phyloP scores from a whole-genome alignment of 2,113 vertebrate genomes.

The Nyctereutes procyonoides region DNA sequence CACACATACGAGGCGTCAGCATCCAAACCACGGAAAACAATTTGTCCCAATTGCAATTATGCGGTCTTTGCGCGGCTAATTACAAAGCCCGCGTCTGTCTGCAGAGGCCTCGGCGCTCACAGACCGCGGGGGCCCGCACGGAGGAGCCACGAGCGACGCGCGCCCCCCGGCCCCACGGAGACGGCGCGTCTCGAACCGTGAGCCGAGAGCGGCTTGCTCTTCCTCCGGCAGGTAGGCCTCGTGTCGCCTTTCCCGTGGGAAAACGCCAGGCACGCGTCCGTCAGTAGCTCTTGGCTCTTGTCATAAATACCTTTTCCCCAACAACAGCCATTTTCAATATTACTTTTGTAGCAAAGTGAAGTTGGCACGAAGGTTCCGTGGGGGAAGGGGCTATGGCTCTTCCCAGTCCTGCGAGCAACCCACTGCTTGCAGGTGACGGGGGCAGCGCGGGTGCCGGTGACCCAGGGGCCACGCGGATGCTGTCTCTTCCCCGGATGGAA shows the following conservation, averaged over 20 bases:
- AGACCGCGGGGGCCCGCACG: too few relatives aligned
- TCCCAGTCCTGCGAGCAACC: not conserved
- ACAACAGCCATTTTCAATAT: not conserved
- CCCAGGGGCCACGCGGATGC: rapidly evolving
- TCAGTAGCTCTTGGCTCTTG: rapidly evolving
- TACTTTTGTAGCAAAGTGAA: not conserved
- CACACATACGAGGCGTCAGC: not conserved
- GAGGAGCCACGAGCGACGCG: rapidly evolving
- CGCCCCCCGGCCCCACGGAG: rapidly evolving
- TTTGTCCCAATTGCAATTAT: rapidly evolving
- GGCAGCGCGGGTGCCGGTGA: rapidly evolving
- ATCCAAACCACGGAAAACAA: rapidly evolving
- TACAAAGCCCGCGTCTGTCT: rapidly evolving
- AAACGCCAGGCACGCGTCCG: rapidly evolving
- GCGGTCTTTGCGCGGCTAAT: rapidly evolving
- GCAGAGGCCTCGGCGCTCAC: too few relatives aligned
- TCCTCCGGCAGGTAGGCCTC: rapidly evolving
- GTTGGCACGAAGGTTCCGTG: rapidly evolving
- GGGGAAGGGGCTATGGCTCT: rapidly evolving
- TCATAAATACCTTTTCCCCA: rapidly evolving
- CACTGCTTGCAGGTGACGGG: rapidly evolving
- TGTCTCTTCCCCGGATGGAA: rapidly evolving
- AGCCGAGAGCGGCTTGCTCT: rapidly evolving
- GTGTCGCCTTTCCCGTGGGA: rapidly evolving
- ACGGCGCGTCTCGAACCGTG: rapidly evolving